Percentiles rank a stretch among this genome's conserved stretches.
Conservation (phyloP, 2,113 vertebrate genomes). For the Catharus minimus region DNA sequence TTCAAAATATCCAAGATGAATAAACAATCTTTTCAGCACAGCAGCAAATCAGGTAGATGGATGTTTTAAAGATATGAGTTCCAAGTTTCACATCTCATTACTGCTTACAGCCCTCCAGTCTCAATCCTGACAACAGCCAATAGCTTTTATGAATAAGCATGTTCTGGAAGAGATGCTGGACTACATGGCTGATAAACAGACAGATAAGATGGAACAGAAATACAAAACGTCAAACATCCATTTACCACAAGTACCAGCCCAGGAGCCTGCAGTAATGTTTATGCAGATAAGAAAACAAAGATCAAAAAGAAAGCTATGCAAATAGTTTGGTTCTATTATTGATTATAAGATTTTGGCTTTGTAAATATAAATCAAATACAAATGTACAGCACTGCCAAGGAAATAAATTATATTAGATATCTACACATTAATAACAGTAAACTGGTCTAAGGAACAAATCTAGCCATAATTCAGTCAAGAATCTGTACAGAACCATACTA, state of each 20-base stretch:
- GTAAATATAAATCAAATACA: constrained; percentile 44
- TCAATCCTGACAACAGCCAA: neutral
- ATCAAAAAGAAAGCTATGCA: constrained; percentile 21
- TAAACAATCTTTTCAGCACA: neutral
- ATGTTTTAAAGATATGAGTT: neutral
- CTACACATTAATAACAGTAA: constrained; percentile 24
- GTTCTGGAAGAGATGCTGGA: neutral
- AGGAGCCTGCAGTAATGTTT: neutral
- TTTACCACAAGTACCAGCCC: neutral
- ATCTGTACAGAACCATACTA: neutral
- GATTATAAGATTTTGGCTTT: neutral
- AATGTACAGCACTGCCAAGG: neutral
- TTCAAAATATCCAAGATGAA: constrained; percentile 10
- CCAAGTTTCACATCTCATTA: neutral
- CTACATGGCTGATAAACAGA: neutral
- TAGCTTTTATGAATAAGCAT: neutral
- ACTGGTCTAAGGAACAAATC: constrained; percentile 2
- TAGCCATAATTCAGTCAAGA: constrained; percentile 38
- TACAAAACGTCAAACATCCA: neutral
- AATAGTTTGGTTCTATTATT: constrained; percentile 18
- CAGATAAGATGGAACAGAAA: constrained; percentile 1
- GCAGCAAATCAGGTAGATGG: neutral
- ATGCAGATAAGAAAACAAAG: neutral
- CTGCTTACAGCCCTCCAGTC: neutral
- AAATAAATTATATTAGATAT: constrained; percentile 38